Conservation (phyloP, 2,888 invertebrate species). For the Polietes domitor region DNA sequence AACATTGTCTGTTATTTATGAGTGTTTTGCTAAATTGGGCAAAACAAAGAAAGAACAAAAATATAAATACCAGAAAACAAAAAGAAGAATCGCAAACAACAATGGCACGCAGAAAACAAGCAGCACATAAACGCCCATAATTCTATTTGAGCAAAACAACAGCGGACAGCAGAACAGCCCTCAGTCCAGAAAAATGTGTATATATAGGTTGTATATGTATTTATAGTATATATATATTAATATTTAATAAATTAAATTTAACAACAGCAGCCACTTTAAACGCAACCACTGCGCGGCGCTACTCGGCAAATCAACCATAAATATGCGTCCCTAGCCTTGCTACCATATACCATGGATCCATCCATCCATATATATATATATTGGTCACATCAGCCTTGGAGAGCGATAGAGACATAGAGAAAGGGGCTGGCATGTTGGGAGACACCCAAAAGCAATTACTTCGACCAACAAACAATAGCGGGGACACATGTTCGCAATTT, state of each 20-base stretch:
- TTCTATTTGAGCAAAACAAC: conserved; percentile 25
- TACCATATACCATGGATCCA: too few relatives aligned
- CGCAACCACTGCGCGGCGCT: not conserved
- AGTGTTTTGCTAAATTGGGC: conserved; percentile 45
- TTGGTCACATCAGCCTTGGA: too few relatives aligned
- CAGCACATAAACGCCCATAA: conserved; percentile 56
- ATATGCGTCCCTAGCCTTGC: too few relatives aligned
- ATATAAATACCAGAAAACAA: too few relatives aligned
- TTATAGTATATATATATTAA: conserved; percentile 2
- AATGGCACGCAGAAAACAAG: conserved; percentile 11
- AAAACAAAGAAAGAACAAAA: conserved; percentile 21
- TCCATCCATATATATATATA: too few relatives aligned
- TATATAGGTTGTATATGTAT: conserved; percentile 14
- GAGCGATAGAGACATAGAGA: too few relatives aligned
- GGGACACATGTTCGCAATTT: too few relatives aligned
- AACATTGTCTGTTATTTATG: conserved; percentile 46
- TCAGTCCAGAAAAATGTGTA: conserved; percentile 18
- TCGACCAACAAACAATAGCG: too few relatives aligned
- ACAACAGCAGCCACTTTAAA: conserved; percentile 29
- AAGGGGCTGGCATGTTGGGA: too few relatives aligned
- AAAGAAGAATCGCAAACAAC: too few relatives aligned
- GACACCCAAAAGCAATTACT: too few relatives aligned
- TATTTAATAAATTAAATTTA: conserved; percentile 28
- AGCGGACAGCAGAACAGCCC: too few relatives aligned
- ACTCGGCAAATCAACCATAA: conserved; percentile 7